These are phyloP conservation scores for Hyaena hyaena DNA, from an alignment of 2,113 vertebrate species.

Conservation along the genomic window DNA sequence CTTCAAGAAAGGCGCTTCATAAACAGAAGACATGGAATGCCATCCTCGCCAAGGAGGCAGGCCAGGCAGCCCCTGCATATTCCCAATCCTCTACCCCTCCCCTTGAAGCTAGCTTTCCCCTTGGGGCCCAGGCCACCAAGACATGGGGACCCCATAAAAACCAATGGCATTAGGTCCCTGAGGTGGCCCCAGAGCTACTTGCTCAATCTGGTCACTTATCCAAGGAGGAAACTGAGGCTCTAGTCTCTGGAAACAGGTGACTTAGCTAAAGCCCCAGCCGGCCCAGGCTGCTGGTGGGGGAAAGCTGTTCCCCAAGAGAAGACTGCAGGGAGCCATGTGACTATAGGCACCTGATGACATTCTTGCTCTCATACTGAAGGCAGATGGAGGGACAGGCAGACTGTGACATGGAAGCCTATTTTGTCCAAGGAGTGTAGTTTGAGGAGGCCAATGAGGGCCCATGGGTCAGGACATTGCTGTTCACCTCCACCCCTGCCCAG, in stretches of 20 bases:
- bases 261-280: background rate
- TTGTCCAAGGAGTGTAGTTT: background rate
- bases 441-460: background rate
- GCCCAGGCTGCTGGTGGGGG: background rate
- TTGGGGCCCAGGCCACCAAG: background rate
- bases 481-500: background rate
- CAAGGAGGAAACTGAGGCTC: constrained; percentile 9
- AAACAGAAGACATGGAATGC: constrained; percentile 77
- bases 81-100: background rate
- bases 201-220: background rate
- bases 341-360: background rate
- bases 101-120: background rate
- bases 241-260: background rate
- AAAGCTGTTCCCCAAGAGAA: background rate
- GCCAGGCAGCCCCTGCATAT: constrained; percentile 63
- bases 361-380: background rate
- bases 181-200: background rate
- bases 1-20: constrained; percentile 80
- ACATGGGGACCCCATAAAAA: background rate
- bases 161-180: background rate
- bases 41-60: constrained; percentile 5
- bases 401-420: background rate
- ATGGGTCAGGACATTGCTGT: background rate
- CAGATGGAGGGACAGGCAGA: background rate
- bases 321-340: background rate